phyloP scores from a whole-genome alignment of 2,113 vertebrate species.

The Centrocercus urophasianus region DNA sequence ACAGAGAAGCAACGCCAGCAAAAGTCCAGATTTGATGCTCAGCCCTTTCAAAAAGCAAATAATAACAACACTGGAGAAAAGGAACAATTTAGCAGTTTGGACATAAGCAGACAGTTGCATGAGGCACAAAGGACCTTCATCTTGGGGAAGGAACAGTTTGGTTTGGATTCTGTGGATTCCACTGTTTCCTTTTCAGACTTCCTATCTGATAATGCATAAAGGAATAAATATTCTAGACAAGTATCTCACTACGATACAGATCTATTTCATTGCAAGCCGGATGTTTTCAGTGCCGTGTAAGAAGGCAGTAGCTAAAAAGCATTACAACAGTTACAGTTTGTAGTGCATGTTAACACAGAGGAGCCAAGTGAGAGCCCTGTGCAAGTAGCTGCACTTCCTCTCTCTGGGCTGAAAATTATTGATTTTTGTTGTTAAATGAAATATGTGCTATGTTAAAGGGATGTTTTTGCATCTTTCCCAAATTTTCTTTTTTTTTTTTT shows the following conservation, averaged over 20 bases:
- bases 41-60: neutral
- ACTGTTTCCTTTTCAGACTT: neutral
- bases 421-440: neutral
- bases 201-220: neutral
- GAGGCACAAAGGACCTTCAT: rapidly evolving
- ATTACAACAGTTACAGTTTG: conserved; percentile 17
- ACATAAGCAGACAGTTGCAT: neutral
- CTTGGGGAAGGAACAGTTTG: neutral
- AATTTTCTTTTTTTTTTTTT: neutral
- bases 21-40: neutral
- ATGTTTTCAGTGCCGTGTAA: neutral
- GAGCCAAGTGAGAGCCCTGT: neutral
- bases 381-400: neutral
- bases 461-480: neutral
- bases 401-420: neutral
- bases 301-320: neutral
- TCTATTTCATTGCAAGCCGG: neutral
- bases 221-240: neutral
- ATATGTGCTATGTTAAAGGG: neutral
- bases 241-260: neutral
- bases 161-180: neutral
- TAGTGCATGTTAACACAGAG: neutral
- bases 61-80: neutral
- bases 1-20: neutral
- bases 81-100: neutral